A percentile compares a stretch with the other conserved stretches of the same genome.
These are phyloP conservation scores for Osmerus mordax DNA, from an alignment of 2,113 vertebrate species.

Conservation along the genomic window DNA sequence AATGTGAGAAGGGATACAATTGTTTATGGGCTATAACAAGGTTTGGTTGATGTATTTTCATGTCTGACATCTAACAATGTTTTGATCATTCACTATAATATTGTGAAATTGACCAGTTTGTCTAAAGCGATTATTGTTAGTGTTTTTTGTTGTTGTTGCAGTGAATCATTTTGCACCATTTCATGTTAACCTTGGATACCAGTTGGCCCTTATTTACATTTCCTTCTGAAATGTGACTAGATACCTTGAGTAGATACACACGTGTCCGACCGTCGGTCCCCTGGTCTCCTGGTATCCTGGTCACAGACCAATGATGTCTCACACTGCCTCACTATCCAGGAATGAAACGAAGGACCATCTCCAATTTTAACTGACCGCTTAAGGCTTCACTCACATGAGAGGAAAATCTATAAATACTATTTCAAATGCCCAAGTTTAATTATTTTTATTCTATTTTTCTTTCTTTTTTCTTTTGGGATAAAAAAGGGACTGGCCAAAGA, in stretches of 20 bases:
- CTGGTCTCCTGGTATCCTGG: slow-evolving; percentile 3
- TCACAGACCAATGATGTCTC: not conserved
- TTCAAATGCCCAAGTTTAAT: slow-evolving; percentile 17
- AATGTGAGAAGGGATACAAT: not conserved
- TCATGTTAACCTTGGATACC: not conserved
- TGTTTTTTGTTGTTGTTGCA: not conserved
- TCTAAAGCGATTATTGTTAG: no score
- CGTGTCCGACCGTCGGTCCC: not conserved
- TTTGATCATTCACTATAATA: no score
- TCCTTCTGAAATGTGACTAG: not conserved
- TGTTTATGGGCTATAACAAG: not conserved
- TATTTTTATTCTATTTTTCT: no score
- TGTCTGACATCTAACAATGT: no score
- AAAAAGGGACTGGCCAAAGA: slow-evolving; percentile 16
- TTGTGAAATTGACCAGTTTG: no score
- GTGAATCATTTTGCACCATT: not conserved
- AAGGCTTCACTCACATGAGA: slow-evolving; percentile 13
- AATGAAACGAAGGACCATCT: slow-evolving; percentile 8
- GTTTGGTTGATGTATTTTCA: no score
- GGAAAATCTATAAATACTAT: slow-evolving; percentile 19
- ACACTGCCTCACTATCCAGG: slow-evolving; percentile 3
- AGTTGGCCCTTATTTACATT: not conserved
- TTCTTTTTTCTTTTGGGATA: slow-evolving; percentile 1
- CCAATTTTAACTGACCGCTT: slow-evolving; percentile 5
- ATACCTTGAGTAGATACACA: no score